Evolutionary conservation across 2,113 vertebrate genomes (phyloP).

Genomic region (Candoia aspera): DNA sequence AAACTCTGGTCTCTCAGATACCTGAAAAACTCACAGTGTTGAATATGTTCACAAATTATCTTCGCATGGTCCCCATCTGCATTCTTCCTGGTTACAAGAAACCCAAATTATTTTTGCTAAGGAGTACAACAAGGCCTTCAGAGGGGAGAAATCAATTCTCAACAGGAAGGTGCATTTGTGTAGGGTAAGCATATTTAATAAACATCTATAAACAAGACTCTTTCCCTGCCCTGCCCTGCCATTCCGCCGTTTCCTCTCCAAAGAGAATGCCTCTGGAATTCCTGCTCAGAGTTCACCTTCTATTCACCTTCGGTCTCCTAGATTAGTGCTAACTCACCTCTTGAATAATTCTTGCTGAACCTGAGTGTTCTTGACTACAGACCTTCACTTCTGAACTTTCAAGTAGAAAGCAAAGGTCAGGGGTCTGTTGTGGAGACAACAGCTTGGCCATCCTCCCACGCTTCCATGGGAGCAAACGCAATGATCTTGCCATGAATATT

Average conservation of each 20-base stretch:
- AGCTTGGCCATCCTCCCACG: neutral
- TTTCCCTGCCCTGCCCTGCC: neutral
- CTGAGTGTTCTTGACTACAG: neutral
- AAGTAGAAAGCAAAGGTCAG: neutral
- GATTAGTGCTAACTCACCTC: neutral
- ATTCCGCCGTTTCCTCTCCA: neutral
- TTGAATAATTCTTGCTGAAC: neutral
- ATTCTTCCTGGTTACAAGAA: neutral
- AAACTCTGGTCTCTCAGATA: neutral
- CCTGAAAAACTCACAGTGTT: neutral
- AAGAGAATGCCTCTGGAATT: neutral
- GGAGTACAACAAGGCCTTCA: neutral
- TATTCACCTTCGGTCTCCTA: neutral
- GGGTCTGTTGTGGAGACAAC: neutral
- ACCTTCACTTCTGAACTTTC: neutral
- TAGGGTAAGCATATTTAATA: neutral
- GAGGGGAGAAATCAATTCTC: neutral
- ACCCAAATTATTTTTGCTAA: neutral
- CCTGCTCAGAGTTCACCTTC: neutral
- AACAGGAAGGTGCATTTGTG: neutral
- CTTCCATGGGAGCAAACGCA: neutral
- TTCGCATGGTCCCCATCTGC: neutral
- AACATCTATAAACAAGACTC: neutral
- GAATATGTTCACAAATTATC: neutral
- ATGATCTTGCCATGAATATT: neutral